phyloP scores from a whole-genome alignment of 2,797 vertebrate species.

The Limnodromus scolopaceus region DNA sequence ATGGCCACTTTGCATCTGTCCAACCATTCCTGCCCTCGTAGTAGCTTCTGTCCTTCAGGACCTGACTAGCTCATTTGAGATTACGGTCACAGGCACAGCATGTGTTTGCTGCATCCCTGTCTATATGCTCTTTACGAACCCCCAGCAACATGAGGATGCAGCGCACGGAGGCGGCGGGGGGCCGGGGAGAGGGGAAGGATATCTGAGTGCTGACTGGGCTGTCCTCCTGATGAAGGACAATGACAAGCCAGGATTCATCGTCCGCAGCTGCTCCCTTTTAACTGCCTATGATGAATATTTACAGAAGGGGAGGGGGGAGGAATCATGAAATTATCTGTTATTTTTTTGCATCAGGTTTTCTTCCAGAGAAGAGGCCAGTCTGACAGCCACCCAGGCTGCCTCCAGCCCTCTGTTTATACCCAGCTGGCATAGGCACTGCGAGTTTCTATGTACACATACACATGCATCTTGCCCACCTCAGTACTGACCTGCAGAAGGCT shows the following conservation, averaged over 20 bases:
- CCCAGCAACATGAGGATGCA: not conserved
- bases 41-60: not conserved
- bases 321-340: not conserved
- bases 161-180: not conserved
- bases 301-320: not conserved
- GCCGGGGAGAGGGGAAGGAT: not conserved
- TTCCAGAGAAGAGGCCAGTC: not conserved
- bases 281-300: slow-evolving; percentile 1
- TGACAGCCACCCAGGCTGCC: not conserved
- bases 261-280: not conserved
- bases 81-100: not conserved
- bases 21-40: not conserved
- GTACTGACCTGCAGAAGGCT: not conserved
- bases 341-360: not conserved
- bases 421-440: not conserved
- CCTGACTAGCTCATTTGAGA: not conserved
- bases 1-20: not conserved
- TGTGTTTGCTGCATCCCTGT: not conserved
- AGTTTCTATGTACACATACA: not conserved
- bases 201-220: not conserved
- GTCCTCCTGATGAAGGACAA: not conserved
- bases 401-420: not conserved
- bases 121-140: not conserved
- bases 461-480: not conserved
- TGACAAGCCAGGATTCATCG: not conserved